Evolutionary conservation across 2,888 invertebrate genomes (phyloP), one percentile per base, ranked within the genome.

Genomic region (Cremastobaeus sp.): DNA sequence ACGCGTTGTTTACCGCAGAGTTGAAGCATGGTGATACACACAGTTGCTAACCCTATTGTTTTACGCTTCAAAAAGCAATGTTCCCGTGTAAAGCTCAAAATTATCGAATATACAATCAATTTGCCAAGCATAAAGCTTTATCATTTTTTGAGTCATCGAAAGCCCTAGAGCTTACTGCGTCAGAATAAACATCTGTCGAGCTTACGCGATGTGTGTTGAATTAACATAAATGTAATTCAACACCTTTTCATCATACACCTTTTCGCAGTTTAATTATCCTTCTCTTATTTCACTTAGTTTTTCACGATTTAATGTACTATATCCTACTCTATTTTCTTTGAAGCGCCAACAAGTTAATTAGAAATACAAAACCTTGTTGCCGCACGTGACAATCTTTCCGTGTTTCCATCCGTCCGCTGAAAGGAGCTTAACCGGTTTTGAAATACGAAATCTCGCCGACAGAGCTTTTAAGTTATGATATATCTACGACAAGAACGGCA

Each of bases 401-500:
- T 59, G 65, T 72, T 35, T 66, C 48, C 59, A 25, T 17, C 54
- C 43, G 48, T 66, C 55, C 47, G 43, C 60, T 72, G 60, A 72
- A 72, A 72, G 60, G 48, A 65, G 72, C 72, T 72, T 72, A 72
- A 72, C 65, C 30, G 43, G 48, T 60, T 72, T 72, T 72, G 72
- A 65, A 66, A 72, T 65, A 72, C 66, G 48, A 72, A 72, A 65
- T 65, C 71, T 60, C 41, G 48, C 28, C 48, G 66, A 60, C 65
- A 60, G 72, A 72, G 66, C 66, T 66, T 66, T 66, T 60, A 72
- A 59, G 72, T 48, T 60, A 54, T 66, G 66, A 72, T 55, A 60
- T 60, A 66, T 48, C 54, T 60, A 60, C 54, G 60, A 60, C 65
- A 65, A 54, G 17, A 54, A 55, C 30, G 30, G 17, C 59, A 59